These are phyloP conservation scores for Pelodytes ibericus DNA, from an alignment of 2,797 vertebrate species.

Conservation along the genomic window DNA sequence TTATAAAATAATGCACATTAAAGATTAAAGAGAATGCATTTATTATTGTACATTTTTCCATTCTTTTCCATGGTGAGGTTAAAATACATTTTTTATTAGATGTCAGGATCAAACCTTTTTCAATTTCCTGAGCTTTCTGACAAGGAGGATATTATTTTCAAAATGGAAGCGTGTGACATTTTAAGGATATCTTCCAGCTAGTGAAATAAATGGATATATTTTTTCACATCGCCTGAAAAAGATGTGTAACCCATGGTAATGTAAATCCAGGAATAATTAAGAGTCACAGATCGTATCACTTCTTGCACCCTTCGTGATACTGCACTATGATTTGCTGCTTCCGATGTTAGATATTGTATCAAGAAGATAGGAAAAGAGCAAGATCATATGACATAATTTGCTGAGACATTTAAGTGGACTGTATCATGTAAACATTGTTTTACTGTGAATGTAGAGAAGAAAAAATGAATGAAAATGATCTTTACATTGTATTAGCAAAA, in stretches of 20 bases:
- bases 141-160: conserved; percentile 46
- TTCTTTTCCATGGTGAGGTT: conserved; percentile 26
- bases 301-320: not conserved
- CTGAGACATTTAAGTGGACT: too few relatives aligned
- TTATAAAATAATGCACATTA: too few relatives aligned
- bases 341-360: conserved; percentile 2
- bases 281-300: conserved; percentile 1
- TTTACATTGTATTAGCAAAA: too few relatives aligned
- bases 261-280: conserved; percentile 23
- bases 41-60: too few relatives aligned
- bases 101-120: conserved; percentile 32
- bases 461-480: too few relatives aligned
- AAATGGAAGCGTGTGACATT: conserved; percentile 25
- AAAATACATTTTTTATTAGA: conserved; percentile 27
- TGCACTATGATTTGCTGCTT: conserved; percentile 10
- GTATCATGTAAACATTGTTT: too few relatives aligned
- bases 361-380: too few relatives aligned
- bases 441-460: too few relatives aligned
- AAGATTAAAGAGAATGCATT: too few relatives aligned
- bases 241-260: conserved; percentile 32
- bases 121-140: conserved; percentile 39
- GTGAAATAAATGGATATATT: conserved; percentile 16
- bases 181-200: conserved; percentile 30
- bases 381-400: too few relatives aligned
- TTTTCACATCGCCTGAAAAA: conserved; percentile 18